A percentile compares a stretch with the other conserved stretches of the same genome.
phyloP scores from a whole-genome alignment of 2,888 invertebrate species.

The Stenodema calcarata region DNA sequence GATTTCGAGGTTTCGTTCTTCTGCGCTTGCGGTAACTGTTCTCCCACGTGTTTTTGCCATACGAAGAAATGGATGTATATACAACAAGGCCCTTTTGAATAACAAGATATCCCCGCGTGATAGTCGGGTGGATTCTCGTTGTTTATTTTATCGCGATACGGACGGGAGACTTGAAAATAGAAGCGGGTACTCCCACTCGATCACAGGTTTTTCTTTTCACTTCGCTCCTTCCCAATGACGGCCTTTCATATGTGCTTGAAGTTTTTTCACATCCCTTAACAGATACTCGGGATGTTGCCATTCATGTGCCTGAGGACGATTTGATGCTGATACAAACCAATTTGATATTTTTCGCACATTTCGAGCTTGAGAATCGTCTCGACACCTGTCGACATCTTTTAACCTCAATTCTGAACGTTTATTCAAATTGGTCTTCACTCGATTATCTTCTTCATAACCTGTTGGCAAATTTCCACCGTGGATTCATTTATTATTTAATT shows the following conservation, averaged over 20 bases:
- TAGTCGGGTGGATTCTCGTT: background rate
- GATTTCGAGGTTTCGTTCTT: background rate
- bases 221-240: background rate
- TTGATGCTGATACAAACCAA: background rate
- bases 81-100: background rate
- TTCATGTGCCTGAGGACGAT: background rate
- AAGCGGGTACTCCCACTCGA: background rate
- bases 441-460: no score
- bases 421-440: no score
- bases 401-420: no score
- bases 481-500: no score
- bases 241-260: background rate
- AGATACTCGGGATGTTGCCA: background rate
- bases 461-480: no score
- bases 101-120: background rate
- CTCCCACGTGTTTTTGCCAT: background rate
- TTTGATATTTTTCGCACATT: background rate
- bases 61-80: background rate
- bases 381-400: no score
- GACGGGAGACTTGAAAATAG: background rate
- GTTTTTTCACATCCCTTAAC: background rate
- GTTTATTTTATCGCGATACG: background rate
- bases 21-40: background rate
- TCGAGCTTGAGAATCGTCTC: background rate
- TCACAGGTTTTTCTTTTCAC: background rate